Evolutionary conservation across 2,888 invertebrate species (phyloP).

Genomic region (Pseudanteris insignis): DNA sequence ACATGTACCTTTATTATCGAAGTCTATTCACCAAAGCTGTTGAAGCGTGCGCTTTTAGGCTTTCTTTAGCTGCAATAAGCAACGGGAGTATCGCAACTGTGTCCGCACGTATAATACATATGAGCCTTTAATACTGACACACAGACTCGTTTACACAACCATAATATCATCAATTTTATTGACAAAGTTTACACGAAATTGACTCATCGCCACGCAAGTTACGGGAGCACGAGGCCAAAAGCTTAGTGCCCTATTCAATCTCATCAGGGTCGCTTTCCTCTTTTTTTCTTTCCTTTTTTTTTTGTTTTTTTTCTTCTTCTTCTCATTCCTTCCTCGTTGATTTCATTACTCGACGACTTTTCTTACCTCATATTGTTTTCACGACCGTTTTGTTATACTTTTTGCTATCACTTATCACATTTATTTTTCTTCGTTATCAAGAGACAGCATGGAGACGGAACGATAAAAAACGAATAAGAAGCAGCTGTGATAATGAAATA

Average conservation of each 20-base stretch:
- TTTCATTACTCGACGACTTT: slow-evolving; percentile 10
- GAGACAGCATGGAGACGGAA: slow-evolving; percentile 27
- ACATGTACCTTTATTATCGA: slow-evolving; percentile 32
- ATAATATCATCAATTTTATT: slow-evolving; percentile 34
- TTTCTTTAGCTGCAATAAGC: slow-evolving; percentile 41
- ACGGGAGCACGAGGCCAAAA: slow-evolving; percentile 43
- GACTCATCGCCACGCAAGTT: slow-evolving; percentile 27
- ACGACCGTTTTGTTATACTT: slow-evolving; percentile 14
- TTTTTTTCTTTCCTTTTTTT: slow-evolving; percentile 23
- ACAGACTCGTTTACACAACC: slow-evolving; percentile 44
- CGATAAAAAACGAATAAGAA: slow-evolving; percentile 20
- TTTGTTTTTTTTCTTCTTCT: slow-evolving; percentile 1
- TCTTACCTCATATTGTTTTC: slow-evolving; percentile 27
- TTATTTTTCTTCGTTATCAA: slow-evolving; percentile 34
- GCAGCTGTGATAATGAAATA: slow-evolving; percentile 41
- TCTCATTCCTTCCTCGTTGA: too few relatives aligned
- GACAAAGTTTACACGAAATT: slow-evolving; percentile 38
- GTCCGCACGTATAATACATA: slow-evolving; percentile 45
- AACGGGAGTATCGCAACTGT: slow-evolving; percentile 42
- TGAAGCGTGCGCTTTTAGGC: slow-evolving; percentile 45
- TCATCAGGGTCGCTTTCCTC: slow-evolving; percentile 10
- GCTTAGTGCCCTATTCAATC: slow-evolving; percentile 24
- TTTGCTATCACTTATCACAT: slow-evolving; percentile 24
- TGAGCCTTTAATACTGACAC: slow-evolving; percentile 45
- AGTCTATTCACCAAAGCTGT: slow-evolving; percentile 37